phyloP scores from a whole-genome alignment of 2,888 invertebrate genomes.

The Cephonodes hylas region DNA sequence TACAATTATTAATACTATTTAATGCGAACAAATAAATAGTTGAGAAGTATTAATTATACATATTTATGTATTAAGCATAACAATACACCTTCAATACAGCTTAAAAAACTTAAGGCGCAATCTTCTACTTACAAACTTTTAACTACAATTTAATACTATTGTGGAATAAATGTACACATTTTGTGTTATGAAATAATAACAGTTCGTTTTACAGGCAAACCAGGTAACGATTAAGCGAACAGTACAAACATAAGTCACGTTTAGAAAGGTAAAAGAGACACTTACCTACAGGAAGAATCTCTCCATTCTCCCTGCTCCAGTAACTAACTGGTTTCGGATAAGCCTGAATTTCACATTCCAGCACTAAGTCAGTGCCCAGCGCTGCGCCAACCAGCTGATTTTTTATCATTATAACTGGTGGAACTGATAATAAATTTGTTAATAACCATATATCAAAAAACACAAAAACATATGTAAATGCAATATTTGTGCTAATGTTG shows the following conservation, averaged over 20 bases:
- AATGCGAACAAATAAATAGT: too few relatives aligned
- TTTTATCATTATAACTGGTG: slow-evolving; percentile 91
- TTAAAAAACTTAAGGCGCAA: too few relatives aligned
- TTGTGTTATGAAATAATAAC: not conserved
- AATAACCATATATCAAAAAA: not conserved
- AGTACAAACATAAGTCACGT: not conserved
- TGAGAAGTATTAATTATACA: not conserved
- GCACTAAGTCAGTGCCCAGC: slow-evolving; percentile 85
- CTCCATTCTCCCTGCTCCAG: slow-evolving; percentile 89
- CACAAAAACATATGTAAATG: not conserved
- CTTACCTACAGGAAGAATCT: slow-evolving; percentile 89
- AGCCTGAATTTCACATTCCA: slow-evolving; percentile 92
- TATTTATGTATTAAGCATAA: too few relatives aligned
- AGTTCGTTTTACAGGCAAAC: not conserved
- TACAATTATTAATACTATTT: not conserved
- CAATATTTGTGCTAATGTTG: too few relatives aligned
- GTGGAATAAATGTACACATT: too few relatives aligned
- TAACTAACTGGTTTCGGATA: slow-evolving; percentile 93
- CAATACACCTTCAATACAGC: too few relatives aligned
- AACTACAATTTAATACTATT: too few relatives aligned
- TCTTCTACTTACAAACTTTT: too few relatives aligned
- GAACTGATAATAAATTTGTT: slow-evolving; percentile 80
- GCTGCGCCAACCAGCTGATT: slow-evolving; percentile 92
- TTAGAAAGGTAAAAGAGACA: slow-evolving; percentile 14
- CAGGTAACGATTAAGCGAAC: not conserved